Percentiles rank a stretch among this genome's conserved stretches.
Conservation (phyloP, 2,113 vertebrate genomes). For the Anolis carolinensis region DNA sequence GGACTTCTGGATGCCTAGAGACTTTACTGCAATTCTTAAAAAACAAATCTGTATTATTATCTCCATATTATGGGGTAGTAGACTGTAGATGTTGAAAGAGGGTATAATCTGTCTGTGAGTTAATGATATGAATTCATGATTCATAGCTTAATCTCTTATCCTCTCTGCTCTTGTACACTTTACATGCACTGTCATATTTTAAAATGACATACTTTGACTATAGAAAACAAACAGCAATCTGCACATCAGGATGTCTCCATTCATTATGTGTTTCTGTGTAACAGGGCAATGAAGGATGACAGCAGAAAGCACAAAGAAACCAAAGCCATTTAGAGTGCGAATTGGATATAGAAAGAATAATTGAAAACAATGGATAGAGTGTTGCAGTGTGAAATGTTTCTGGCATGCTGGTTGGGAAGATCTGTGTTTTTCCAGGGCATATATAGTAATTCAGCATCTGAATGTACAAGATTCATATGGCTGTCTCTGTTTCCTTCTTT, state of each 20-base stretch:
- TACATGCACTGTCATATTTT: background rate
- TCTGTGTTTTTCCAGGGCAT: background rate
- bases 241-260: background rate
- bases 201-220: background rate
- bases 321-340: background rate
- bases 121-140: background rate
- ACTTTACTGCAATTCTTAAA: background rate
- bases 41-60: background rate
- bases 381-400: background rate
- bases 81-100: background rate
- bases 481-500: background rate
- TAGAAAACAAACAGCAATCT: conserved; percentile 19
- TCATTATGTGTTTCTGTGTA: background rate
- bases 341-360: background rate
- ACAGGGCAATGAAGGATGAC: background rate
- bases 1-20: background rate
- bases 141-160: background rate
- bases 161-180: background rate
- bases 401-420: background rate
- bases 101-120: background rate
- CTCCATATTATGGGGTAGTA: background rate
- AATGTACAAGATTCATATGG: too few species aligned
- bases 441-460: background rate
- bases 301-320: conserved; percentile 4
- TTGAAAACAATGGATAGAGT: conserved; percentile 16